Evolutionary conservation across 2,888 invertebrate species (phyloP), one percentile per base, ranked within the genome.

Genomic region (Polylopha cassiicola): DNA sequence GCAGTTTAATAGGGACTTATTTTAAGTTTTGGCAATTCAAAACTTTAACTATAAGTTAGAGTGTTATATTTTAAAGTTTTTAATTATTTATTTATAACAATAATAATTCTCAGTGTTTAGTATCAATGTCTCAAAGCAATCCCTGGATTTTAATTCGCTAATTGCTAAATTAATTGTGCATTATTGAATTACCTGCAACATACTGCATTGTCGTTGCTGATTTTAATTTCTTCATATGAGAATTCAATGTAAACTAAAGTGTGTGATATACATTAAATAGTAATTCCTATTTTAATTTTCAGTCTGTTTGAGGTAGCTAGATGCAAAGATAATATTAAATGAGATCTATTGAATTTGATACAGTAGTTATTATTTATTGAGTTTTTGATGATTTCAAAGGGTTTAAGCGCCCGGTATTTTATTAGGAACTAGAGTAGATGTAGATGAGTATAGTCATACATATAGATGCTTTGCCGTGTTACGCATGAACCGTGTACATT

Each of bases 31-130:
- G 84, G 69, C 70, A 50, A 73, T 73, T 73, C 84, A 85, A 85
- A 85, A 85, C 85, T 84, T 79, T 82, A 80, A 84, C 80, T 82
- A 84, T 85, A 82, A 85, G 85, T 85, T 85, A 81, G 74, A 78
- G 74, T 70, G 71, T 73, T 79, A 63, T 74, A 66, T 77, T 75
- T 73, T 69, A 65, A 70, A 67, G 58, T 63, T 69, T 65, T 63
- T 64, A 58, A 71, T 62, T 80, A 82, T 82, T 82, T 81, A 80
- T 82, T 81, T 67, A 62, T 70, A 66, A 41, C 18, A 20, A 26
- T 39, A 16, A 39, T 27, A 17, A 30, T 64, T 54, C 60, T 65
- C 68, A 58, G 58, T 69, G 55, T 64, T 67, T 63, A 65, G 60
- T 61, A 63, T 63, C 50, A 55, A 64, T 65, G 73, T 79, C 76